phyloP scores from a whole-genome alignment of 2,888 invertebrate genomes.

The Arge pagana region DNA sequence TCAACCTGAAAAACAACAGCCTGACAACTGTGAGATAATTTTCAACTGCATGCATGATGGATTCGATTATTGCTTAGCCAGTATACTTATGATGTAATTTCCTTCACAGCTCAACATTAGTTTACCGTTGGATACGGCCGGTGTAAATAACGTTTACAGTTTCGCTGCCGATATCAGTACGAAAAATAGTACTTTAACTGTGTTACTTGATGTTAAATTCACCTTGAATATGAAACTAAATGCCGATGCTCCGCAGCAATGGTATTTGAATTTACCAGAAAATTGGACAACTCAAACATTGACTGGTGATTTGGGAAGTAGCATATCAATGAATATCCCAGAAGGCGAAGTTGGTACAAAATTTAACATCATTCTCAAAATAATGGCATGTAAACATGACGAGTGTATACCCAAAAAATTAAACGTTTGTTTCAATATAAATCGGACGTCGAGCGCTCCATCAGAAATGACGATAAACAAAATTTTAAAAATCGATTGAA shows the following conservation, averaged over 20 bases:
- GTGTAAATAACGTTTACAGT: constrained; percentile 33
- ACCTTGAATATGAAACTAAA: constrained; percentile 61
- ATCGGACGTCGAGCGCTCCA: constrained; percentile 38
- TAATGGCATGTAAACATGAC: constrained; percentile 46
- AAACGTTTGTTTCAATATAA: constrained; percentile 40
- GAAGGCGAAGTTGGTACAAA: constrained; percentile 38
- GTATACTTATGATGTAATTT: neutral
- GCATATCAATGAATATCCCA: constrained; percentile 42
- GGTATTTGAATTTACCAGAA: constrained; percentile 58
- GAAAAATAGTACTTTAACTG: constrained; percentile 55
- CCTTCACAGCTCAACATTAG: constrained; percentile 42
- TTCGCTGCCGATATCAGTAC: constrained; percentile 50
- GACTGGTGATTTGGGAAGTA: constrained; percentile 37
- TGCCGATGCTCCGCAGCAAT: constrained; percentile 64
- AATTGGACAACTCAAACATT: constrained; percentile 36
- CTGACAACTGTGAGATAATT: constrained; percentile 44
- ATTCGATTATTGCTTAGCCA: constrained; percentile 2
- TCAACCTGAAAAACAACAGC: constrained; percentile 61
- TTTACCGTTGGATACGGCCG: constrained; percentile 32
- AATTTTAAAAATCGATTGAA: constrained; percentile 1
- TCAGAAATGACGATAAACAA: constrained; percentile 25
- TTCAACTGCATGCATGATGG: no score
- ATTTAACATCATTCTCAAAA: constrained; percentile 42
- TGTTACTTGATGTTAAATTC: constrained; percentile 57
- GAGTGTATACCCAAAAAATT: constrained; percentile 50